phyloP scores from a whole-genome alignment of 1,140 invertebrate species.

The Drosophila orosa region DNA sequence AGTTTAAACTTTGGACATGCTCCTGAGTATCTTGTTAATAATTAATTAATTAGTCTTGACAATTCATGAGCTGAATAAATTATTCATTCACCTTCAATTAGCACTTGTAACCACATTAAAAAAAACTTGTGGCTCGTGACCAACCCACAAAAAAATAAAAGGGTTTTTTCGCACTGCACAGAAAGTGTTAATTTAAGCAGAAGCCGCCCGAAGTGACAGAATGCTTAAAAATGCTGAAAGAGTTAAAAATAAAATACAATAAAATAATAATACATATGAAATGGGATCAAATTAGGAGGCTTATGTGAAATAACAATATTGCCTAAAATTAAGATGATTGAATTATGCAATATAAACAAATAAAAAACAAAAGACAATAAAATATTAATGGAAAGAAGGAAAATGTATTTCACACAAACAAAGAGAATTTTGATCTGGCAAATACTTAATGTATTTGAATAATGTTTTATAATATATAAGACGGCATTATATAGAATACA shows the following conservation, averaged over 20 bases:
- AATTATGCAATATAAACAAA: constrained; percentile 18
- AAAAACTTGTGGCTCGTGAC: constrained; percentile 42
- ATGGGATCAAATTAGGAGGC: neutral
- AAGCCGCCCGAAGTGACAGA: constrained; percentile 11
- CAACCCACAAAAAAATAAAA: constrained; percentile 8
- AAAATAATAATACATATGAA: neutral
- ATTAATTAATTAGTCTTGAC: constrained; percentile 23
- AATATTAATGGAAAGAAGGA: neutral
- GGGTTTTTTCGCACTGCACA: constrained; percentile 2
- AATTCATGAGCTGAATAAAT: constrained; percentile 15
- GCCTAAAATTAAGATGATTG: neutral
- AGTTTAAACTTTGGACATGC: neutral
- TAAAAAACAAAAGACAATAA: neutral
- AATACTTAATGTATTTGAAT: constrained; percentile 6
- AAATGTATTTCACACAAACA: constrained; percentile 2
- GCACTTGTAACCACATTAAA: constrained; percentile 44
- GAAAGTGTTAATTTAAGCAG: constrained; percentile 43
- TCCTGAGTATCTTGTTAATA: constrained; percentile 9
- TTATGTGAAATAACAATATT: constrained; percentile 18
- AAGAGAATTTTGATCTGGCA: neutral
- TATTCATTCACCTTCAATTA: constrained; percentile 46
- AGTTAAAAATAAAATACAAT: constrained; percentile 5
- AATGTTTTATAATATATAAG: neutral
- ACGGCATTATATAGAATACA: constrained; percentile 20
- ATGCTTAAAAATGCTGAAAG: neutral